Base-by-base conservation (phyloP, 2,888 invertebrate species). In the Branchinecta sandiegonensis region DNA sequence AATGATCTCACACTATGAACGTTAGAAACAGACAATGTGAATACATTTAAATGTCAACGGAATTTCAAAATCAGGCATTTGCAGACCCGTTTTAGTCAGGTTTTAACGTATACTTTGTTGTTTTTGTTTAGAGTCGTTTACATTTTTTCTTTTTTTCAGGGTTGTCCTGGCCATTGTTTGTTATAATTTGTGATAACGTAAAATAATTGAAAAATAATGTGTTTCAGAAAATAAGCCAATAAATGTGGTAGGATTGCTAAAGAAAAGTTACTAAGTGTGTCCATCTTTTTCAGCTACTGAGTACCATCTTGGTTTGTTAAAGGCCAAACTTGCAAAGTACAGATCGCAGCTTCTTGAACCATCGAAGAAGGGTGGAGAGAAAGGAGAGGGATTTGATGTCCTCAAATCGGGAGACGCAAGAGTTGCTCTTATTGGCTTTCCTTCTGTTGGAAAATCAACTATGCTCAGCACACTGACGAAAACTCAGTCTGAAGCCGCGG, bases 341-440 rank as follows among this genome's bases (percentile, higher is more conserved):
- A 84, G 95, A 48, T 89, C 94, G 2, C 95, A 97, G 77, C 79
- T 99, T 64, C 78, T 99, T 69, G 97, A 99, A 77, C 97, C 97
- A 0, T 83, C 90, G 0, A 93, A 94, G 75, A 97, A 97, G 79
- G 82, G 87, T 8, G 80, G 80, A 50, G 94, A 93, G 73, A 96
- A 96, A 77, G 94, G 94, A 37, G 92, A 93, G 79, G 99, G 99
- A 0, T 99, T 99, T 80, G 99, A 99, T 86, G 99, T 99, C 11
- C 83, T 97, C 73, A 99, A 99, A 79, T 95, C 95, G 74, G 99
- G 99, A 66, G 99, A 99, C 86, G 99, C 99, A 10, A 82, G 97
- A 76, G 94, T 96, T 13, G 95, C 96, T 9, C 82, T 99, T 8
- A 97, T 99, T 74, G 99, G 99, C 56, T 99, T 99, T 78, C 99